Evolutionary conservation across 2,113 vertebrate genomes (phyloP), one percentile per base, ranked within the genome.

Genomic region (Tupaia tana): DNA sequence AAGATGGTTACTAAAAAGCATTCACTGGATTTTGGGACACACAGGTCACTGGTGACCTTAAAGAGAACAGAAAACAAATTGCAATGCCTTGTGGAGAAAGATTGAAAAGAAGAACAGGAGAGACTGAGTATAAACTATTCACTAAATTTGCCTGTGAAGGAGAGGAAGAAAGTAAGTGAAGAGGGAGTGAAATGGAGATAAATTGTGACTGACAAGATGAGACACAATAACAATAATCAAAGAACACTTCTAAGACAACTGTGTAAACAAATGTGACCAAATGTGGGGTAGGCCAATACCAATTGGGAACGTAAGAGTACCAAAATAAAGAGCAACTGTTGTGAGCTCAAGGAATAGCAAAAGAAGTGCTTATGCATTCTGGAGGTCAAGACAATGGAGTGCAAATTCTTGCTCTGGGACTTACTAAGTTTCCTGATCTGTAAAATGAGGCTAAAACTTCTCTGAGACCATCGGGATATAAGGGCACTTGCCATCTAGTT

Each of bases 21-120:
- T 79, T 56, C 73, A 34, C 81, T 84, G 70, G 58, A 77, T 90
- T 93, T 66, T 86, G 61, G 94, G 70, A 91, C 74, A 86, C 22
- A 27, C 64, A 95, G 59, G n/a, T 59, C 58, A 83, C 56, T 27
- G n/a, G n/a, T 61, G 58, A 61, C 20, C 80, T 94, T 89, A 34
- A 7, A 95, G 52, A 79, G 54, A 88, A 31, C 56, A 87, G 52
- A 92, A 94, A 88, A 75, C 24, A 93, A 89, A 92, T 58, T 19
- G 31, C 5, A 86, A 64, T 71, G 52, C 9, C n/a, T 63, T 56
- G 16, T 83, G 20, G 61, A 92, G 81, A 84, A 69, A 94, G 71
- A 75, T 9, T 15, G 31, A 79, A 89, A 92, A 34, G 31, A 70
- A 92, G 81, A 93, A 89, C 75, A n/a, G 43, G 61, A 86, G n/a